Evolutionary conservation across 2,113 vertebrate species (phyloP).

Genomic region (Gymnorhina tibicen): DNA sequence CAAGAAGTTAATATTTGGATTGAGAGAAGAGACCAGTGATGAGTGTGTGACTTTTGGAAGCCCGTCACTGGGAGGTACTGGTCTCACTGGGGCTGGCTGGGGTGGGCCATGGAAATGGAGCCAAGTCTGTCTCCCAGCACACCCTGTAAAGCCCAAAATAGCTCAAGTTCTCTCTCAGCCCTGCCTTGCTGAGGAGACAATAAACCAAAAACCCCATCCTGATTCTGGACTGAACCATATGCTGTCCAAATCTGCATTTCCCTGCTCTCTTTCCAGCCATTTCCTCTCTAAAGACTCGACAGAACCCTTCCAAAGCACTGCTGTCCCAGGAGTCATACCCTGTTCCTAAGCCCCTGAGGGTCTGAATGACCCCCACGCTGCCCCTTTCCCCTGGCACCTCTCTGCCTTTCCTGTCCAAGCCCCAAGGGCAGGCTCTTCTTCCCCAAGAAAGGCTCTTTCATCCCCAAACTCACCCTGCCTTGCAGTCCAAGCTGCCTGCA

Average conservation of each 20-base stretch:
- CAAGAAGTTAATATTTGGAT: background rate
- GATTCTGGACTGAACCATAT: background rate
- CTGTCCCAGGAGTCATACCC: background rate
- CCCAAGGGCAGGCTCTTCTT: background rate
- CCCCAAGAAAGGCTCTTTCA: background rate
- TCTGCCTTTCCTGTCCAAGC: background rate
- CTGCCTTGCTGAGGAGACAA: background rate
- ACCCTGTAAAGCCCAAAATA: background rate
- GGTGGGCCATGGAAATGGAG: background rate
- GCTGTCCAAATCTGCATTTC: background rate
- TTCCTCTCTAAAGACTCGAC: background rate
- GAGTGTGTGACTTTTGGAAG: background rate
- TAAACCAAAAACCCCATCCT: background rate
- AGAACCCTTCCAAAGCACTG: background rate
- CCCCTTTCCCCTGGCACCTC: background rate
- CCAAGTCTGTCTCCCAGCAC: background rate
- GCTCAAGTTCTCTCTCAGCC: background rate
- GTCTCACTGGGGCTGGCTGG: background rate
- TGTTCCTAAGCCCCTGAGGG: rapidly evolving
- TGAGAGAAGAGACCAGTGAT: background rate
- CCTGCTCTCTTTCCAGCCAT: background rate
- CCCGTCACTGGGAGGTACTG: background rate
- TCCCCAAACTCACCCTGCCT: background rate
- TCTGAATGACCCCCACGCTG: rapidly evolving
- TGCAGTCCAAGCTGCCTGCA: background rate